Base-by-base conservation (phyloP, 2,113 vertebrate genomes). In the Prochilodus magdalenae region DNA sequence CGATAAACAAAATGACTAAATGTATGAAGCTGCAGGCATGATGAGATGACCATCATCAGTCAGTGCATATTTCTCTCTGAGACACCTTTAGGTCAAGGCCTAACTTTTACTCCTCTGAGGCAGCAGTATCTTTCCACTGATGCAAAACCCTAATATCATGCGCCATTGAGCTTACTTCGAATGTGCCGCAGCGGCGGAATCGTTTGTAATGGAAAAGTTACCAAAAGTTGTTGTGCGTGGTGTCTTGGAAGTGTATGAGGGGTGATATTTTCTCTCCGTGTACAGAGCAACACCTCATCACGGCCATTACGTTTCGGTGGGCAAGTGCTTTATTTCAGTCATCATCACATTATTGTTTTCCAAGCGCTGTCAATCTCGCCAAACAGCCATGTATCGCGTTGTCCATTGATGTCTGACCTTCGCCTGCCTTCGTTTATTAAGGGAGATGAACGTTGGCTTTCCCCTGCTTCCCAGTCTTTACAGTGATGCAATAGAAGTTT, bases 161-260 rank as follows among this genome's bases (percentile, higher is more conserved):
- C 57, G 63, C 67, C 78, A 81, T 36, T 81, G 83, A 76, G 47
- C 66, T 60, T 55, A 57, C 24, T 75, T 66, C 44, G 26, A 75
- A 81, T 81, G 75, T 81, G 57, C 49, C n/a, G 7, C 77, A 14
- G 67, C 11, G 36, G 67, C 67, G 57, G 30, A 81, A 67, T 15
- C 75, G 79, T 81, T 74, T 81, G 72, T 81, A 81, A 69, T 75
- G 79, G 53, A 44, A 65, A 81, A 53, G 60, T 74, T 63, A 44
- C 44, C 47, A 44, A 70, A 73, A 63, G 79, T 66, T 53, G 40
- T 65, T 81, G 72, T 74, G 70, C 79, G 51, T 24, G 12, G 15
- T 10, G 44, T 51, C 70, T 29, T 22, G 65, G 47, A 55, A 75
- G 18, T 49, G 40, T 51, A 71, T 44, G n/a, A 60, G n/a, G 3